Evolutionary conservation across 2,113 vertebrate species (phyloP), one percentile per base, ranked within the genome.

Genomic region (Chloropsis hardwickii): DNA sequence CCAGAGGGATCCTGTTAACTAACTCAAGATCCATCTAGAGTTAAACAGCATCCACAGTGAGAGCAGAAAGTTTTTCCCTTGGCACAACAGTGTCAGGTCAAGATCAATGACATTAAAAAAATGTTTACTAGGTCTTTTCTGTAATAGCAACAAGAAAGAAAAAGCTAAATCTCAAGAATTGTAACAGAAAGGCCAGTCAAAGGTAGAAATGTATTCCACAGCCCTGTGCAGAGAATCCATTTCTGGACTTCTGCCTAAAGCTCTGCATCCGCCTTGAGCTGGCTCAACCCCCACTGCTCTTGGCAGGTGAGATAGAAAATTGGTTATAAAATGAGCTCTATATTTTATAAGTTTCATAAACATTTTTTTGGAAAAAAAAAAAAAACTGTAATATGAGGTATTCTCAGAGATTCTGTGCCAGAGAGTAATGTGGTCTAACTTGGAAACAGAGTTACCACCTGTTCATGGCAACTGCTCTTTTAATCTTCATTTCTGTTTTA

Each of bases 271-370:
- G 81, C 95, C 94, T 94, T 66, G 54, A 61, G 88, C 94, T 97
- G 97, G 96, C 97, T 96, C 80, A 33, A 83, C 91, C 82, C 58
- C 44, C 79, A 27, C 81, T 57, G 83, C 77, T 88, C 95, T 97
- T 97, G 96, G 98, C 97, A 90, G 87, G 95, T 84, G 79, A 95
- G 84, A 88, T 11, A 95, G 85, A 51, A 74, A 95, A 88, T 74
- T 86, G 97, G 93, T 96, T 94, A 90, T 87, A 89, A 92, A 97
- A 92, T 86, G 94, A 96, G 81, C 88, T 90, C 84, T 92, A 76
- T 81, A 86, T 95, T 97, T 97, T 97, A 97, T 93, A 96, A 92
- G 92, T 93, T 97, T 96, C 95, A 96, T 96, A 97, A 96, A 97
- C 84, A 92, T 91, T 93, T 95, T 93, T 93, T 92, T 14, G 2